phyloP scores from a whole-genome alignment of 1,140 invertebrate species.

The Chymomyza costata region DNA sequence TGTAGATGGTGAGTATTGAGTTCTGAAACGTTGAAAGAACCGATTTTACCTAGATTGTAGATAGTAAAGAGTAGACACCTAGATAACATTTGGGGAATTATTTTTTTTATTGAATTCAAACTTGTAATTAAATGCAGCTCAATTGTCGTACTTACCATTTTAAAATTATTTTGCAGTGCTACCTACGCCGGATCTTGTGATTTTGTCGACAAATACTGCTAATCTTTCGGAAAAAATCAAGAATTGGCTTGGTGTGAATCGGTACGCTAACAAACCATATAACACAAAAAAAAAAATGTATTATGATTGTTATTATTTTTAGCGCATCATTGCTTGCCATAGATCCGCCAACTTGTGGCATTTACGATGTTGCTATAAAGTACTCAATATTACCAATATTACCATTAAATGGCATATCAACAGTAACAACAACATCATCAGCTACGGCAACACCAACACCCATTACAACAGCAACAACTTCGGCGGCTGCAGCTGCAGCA shows the following conservation, averaged over 20 bases:
- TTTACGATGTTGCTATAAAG: slow-evolving; percentile 82
- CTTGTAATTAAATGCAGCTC: too few species aligned
- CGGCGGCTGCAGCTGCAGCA: slow-evolving; percentile 8
- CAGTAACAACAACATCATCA: slow-evolving; percentile 21
- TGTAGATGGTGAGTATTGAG: slow-evolving; percentile 63
- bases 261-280: slow-evolving; percentile 28
- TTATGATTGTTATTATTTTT: slow-evolving; percentile 9
- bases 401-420: slow-evolving; percentile 79
- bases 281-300: background rate
- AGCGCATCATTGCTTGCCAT: slow-evolving; percentile 87
- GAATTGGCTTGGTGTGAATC: slow-evolving; percentile 82
- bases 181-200: slow-evolving; percentile 72
- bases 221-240: slow-evolving; percentile 62
- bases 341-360: slow-evolving; percentile 85
- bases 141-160: too few species aligned
- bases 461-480: slow-evolving; percentile 35
- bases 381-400: slow-evolving; percentile 85
- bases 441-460: slow-evolving; percentile 26
- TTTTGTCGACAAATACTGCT: slow-evolving; percentile 65
- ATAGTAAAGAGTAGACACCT: too few species aligned
- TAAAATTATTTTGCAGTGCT: slow-evolving; percentile 38
- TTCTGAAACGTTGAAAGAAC: too few species aligned
- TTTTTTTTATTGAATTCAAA: too few species aligned
- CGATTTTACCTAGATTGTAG: too few species aligned
- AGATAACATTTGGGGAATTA: too few species aligned